A percentile compares a stretch with the other conserved stretches of the same genome.
Conservation (phyloP, 2,113 vertebrate genomes). For the Pantherophis guttatus region DNA sequence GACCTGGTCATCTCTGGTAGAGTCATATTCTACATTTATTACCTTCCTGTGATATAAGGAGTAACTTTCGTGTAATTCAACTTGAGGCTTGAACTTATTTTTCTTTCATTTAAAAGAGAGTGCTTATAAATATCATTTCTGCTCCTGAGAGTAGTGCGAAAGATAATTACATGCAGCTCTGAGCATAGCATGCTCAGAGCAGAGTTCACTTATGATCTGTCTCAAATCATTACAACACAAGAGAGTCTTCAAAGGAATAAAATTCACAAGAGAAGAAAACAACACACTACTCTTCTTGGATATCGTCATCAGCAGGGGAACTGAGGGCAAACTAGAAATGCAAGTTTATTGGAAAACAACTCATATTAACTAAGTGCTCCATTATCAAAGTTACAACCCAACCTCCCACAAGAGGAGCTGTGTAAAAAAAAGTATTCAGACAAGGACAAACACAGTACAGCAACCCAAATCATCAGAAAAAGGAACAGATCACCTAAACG, state of each 20-base stretch:
- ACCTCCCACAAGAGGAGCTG: background rate
- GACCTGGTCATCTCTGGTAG: background rate
- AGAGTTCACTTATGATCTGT: background rate
- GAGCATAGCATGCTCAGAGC: background rate
- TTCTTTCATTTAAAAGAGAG: conserved; percentile 28
- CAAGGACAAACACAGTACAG: background rate
- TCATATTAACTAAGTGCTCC: background rate
- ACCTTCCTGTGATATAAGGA: conserved; percentile 17
- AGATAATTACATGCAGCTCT: background rate
- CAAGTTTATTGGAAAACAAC: background rate
- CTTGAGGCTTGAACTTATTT: conserved; percentile 4
- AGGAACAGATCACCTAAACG: background rate
- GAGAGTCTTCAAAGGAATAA: background rate
- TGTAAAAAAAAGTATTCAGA: background rate
- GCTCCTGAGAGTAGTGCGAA: rapidly evolving
- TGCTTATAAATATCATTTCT: conserved; percentile 36
- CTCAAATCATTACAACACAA: background rate
- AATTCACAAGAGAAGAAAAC: background rate
- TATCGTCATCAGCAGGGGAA: background rate
- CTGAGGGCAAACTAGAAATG: background rate
- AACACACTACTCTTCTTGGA: background rate
- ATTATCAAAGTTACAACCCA: background rate
- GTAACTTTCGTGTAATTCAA: conserved; percentile 22
- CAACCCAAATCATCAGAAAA: background rate
- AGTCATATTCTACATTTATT: background rate